phyloP scores from a whole-genome alignment of 92 coral and sea anemone species.

The Virgularia gustaviana region DNA sequence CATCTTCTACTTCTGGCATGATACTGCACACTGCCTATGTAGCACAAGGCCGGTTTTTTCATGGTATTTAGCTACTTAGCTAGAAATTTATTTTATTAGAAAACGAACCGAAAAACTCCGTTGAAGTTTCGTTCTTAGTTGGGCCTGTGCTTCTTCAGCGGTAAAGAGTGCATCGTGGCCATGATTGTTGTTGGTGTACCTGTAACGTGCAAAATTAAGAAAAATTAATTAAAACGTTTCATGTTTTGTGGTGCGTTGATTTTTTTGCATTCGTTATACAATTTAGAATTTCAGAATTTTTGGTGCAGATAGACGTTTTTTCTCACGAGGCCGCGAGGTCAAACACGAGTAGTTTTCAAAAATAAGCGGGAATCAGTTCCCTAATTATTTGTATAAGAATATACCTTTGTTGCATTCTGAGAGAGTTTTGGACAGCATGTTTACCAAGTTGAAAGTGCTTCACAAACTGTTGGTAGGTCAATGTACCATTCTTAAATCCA shows the following conservation, averaged over 20 bases:
- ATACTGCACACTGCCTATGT: too few species aligned
- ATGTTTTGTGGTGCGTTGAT: not conserved
- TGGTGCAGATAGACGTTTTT: too few species aligned
- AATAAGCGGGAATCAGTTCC: too few species aligned
- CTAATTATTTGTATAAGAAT: too few species aligned
- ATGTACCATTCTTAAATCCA: constrained; percentile 84
- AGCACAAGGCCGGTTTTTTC: too few species aligned
- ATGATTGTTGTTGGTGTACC: constrained; percentile 61
- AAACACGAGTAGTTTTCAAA: too few species aligned
- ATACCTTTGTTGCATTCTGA: constrained; percentile 45
- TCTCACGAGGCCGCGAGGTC: too few species aligned
- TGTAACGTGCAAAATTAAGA: not conserved
- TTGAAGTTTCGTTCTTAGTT: constrained; percentile 64
- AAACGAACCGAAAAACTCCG: constrained; percentile 70
- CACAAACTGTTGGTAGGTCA: constrained; percentile 73
- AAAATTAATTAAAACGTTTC: not conserved
- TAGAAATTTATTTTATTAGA: too few species aligned
- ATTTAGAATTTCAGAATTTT: too few species aligned
- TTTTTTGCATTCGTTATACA: too few species aligned
- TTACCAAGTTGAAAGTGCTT: constrained; percentile 82
- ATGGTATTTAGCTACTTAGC: too few species aligned
- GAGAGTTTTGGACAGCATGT: constrained; percentile 48
- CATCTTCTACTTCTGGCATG: too few species aligned
- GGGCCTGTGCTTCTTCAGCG: constrained; percentile 75
- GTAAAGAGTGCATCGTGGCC: constrained; percentile 66